Percentiles rank a stretch among this genome's conserved stretches.
Conservation (phyloP, 2,888 invertebrate genomes). For the Leuctra nigra region DNA sequence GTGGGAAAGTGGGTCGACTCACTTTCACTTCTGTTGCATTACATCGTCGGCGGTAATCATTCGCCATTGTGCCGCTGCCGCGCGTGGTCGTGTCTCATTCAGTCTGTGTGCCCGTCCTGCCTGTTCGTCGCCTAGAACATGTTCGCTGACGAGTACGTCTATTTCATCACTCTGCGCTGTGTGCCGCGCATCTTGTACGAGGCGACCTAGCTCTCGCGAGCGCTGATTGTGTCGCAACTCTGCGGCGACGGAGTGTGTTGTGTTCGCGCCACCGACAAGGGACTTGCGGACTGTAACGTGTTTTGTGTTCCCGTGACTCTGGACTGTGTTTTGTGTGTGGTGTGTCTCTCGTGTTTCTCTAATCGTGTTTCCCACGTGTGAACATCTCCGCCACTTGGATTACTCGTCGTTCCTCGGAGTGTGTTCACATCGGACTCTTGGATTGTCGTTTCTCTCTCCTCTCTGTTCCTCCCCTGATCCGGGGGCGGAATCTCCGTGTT, state of each 20-base stretch:
- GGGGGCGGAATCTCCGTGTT: constrained; percentile 8
- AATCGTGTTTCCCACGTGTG: too few species aligned
- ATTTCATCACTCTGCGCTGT: neutral
- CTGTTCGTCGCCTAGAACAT: too few species aligned
- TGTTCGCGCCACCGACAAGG: too few species aligned
- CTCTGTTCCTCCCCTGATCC: constrained; percentile 35
- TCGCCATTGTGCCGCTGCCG: constrained; percentile 60
- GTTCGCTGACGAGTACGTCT: too few species aligned
- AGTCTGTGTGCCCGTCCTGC: too few species aligned
- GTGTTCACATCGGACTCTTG: too few species aligned
- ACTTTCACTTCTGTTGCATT: constrained; percentile 89
- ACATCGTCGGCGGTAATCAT: constrained; percentile 69
- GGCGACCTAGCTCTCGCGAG: too few species aligned
- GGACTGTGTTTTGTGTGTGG: neutral
- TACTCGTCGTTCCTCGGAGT: neutral
- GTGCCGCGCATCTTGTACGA: too few species aligned
- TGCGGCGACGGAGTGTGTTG: too few species aligned
- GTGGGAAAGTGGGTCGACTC: constrained; percentile 80
- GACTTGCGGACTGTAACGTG: too few species aligned
- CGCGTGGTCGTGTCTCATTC: constrained; percentile 41
- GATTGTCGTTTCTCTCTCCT: constrained; percentile 34
- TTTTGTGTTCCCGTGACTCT: too few species aligned
- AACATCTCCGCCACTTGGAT: too few species aligned
- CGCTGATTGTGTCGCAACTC: neutral
- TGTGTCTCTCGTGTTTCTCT: neutral